Percentiles rank a stretch among this genome's conserved stretches.
Conservation (phyloP, 2,888 invertebrate species). For the Clusia tigrina region DNA sequence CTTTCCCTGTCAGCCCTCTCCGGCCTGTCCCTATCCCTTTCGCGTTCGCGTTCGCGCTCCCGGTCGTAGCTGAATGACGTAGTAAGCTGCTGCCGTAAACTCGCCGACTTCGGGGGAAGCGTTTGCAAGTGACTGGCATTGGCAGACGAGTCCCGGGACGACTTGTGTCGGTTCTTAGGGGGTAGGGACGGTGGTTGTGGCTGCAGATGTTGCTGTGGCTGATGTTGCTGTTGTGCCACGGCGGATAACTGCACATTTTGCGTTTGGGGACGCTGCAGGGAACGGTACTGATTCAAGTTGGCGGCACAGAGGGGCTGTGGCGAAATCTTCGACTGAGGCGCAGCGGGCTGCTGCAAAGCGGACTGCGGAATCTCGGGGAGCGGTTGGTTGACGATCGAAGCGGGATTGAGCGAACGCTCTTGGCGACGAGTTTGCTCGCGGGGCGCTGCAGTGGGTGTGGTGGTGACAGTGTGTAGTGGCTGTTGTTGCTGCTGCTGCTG, state of each 20-base stretch:
- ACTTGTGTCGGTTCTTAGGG: slow-evolving; percentile 63
- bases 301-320: slow-evolving; percentile 63
- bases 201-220: slow-evolving; percentile 36
- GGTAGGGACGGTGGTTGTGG: slow-evolving; percentile 62
- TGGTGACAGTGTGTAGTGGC: slow-evolving; percentile 24
- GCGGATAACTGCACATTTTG: slow-evolving; percentile 52
- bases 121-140: slow-evolving; percentile 61
- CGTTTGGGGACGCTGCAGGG: slow-evolving; percentile 67
- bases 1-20: slow-evolving; percentile 32
- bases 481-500: slow-evolving; percentile 34
- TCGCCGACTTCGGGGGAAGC: slow-evolving; percentile 61
- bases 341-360: slow-evolving; percentile 40
- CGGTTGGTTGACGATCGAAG: slow-evolving; percentile 65
- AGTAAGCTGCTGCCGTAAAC: slow-evolving; percentile 55
- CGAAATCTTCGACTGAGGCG: slow-evolving; percentile 56
- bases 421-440: slow-evolving; percentile 30
- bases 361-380: slow-evolving; percentile 63
- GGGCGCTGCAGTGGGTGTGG: slow-evolving; percentile 33
- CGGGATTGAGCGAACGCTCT: slow-evolving; percentile 52
- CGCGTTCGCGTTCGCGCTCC: slow-evolving; percentile 49
- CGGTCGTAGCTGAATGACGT: slow-evolving; percentile 54
- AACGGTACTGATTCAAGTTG: slow-evolving; percentile 69
- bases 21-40: slow-evolving; percentile 38
- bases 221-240: slow-evolving; percentile 35
- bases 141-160: slow-evolving; percentile 47